Conservation (phyloP, 1,140 invertebrate species). For the Coenobita brevimanus region DNA sequence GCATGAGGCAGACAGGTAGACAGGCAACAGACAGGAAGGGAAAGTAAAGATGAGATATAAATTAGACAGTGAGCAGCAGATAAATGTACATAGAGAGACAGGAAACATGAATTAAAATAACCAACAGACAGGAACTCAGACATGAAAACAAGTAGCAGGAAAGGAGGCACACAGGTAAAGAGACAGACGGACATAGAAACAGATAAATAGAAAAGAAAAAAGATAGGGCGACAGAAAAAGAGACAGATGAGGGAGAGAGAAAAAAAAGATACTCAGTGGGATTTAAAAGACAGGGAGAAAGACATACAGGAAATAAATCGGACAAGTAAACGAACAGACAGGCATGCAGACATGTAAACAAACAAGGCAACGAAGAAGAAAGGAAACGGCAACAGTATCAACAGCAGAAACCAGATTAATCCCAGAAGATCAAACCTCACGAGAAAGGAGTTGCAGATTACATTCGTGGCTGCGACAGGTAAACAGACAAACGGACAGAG, state of each 20-base stretch:
- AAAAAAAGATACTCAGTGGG: not conserved
- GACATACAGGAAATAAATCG: not conserved
- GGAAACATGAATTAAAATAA: not conserved
- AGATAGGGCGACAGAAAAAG: too few species aligned
- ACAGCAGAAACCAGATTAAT: too few species aligned
- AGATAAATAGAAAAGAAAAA: too few species aligned
- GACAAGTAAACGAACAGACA: slow-evolving; percentile 3
- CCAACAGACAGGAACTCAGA: not conserved
- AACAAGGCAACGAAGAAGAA: too few species aligned
- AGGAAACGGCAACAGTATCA: too few species aligned
- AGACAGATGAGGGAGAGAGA: too few species aligned
- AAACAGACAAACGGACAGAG: too few species aligned
- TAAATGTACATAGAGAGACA: not conserved
- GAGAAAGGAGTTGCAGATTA: too few species aligned
- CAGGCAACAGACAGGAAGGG: not conserved
- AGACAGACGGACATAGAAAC: too few species aligned
- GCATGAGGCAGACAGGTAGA: not conserved
- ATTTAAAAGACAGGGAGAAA: not conserved
- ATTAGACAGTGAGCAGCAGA: too few species aligned
- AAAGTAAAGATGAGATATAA: not conserved
- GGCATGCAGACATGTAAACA: not conserved
- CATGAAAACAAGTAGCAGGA: not conserved
- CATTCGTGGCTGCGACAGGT: too few species aligned
- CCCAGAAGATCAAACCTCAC: too few species aligned
- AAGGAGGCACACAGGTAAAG: not conserved